A percentile compares a stretch with the other conserved stretches of the same genome.
phyloP scores from a whole-genome alignment of 64 coral and sea anemone genomes.

The Porites australiensis region DNA sequence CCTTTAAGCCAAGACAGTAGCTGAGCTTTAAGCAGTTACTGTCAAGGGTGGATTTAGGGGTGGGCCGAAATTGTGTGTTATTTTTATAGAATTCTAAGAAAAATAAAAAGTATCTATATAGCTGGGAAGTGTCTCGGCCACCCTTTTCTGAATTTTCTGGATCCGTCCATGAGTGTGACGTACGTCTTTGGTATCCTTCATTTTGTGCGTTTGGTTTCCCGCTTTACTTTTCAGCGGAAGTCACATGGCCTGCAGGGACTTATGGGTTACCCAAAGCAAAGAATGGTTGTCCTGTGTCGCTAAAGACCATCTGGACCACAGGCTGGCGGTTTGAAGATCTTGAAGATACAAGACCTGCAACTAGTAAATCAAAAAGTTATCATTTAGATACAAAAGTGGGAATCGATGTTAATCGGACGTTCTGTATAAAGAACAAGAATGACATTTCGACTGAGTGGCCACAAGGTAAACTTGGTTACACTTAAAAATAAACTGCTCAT shows the following conservation, averaged over 20 bases:
- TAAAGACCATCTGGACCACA: not conserved
- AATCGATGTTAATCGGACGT: constrained; percentile 21
- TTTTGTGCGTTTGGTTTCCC: no score
- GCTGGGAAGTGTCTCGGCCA: no score
- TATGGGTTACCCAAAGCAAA: constrained; percentile 27
- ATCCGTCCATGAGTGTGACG: no score
- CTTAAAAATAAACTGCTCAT: not conserved
- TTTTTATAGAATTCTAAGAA: no score
- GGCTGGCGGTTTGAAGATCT: constrained; percentile 46
- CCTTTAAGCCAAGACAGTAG: no score
- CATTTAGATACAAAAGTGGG: constrained; percentile 17
- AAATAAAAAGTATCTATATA: no score
- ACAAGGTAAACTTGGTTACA: not conserved
- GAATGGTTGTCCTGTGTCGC: constrained; percentile 17
- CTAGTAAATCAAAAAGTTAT: not conserved
- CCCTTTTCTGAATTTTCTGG: no score
- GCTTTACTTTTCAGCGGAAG: not conserved
- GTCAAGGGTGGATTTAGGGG: no score
- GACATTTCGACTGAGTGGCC: not conserved
- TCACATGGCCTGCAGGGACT: constrained; percentile 22
- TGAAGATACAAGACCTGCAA: not conserved
- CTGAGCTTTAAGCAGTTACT: no score
- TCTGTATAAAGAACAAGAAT: constrained; percentile 9
- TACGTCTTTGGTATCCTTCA: no score
- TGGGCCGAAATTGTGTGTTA: no score